Conservation (phyloP, 2,888 invertebrate genomes). For the Eulithis prunata region DNA sequence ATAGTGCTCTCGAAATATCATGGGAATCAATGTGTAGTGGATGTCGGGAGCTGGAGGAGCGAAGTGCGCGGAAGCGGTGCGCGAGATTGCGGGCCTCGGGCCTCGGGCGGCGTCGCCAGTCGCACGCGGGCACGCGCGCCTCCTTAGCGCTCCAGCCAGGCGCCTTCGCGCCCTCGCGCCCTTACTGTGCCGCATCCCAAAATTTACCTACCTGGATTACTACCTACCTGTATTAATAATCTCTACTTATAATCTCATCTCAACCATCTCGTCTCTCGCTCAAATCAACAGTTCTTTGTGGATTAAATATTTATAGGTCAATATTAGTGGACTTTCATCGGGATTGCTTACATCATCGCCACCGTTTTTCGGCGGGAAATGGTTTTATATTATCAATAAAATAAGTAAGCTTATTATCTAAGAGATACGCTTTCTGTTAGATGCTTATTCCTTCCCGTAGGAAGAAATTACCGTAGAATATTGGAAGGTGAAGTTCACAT, state of each 20-base stretch:
- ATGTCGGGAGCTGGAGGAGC: constrained; percentile 53
- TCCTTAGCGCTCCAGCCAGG: constrained; percentile 64
- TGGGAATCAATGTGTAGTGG: constrained; percentile 51
- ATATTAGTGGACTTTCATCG: constrained; percentile 62
- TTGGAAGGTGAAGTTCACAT: no score
- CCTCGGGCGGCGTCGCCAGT: constrained; percentile 60
- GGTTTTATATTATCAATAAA: constrained; percentile 37
- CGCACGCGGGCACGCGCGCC: constrained; percentile 79
- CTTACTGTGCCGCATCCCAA: constrained; percentile 56
- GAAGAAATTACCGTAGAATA: no score
- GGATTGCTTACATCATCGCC: constrained; percentile 75
- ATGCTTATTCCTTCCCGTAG: no score
- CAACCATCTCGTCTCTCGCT: constrained; percentile 15
- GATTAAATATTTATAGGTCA: constrained; percentile 69
- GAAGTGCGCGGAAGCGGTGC: constrained; percentile 41
- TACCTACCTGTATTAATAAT: constrained; percentile 28
- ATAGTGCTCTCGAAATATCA: constrained; percentile 40
- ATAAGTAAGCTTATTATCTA: not conserved
- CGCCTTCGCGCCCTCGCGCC: constrained; percentile 68
- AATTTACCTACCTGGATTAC: constrained; percentile 50
- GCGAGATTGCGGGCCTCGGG: constrained; percentile 40
- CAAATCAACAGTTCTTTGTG: constrained; percentile 41
- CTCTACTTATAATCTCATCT: constrained; percentile 11
- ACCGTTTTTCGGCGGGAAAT: constrained; percentile 78
- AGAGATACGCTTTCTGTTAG: not conserved